Conservation (phyloP, 2,888 invertebrate genomes). For the Abscondita cerata region DNA sequence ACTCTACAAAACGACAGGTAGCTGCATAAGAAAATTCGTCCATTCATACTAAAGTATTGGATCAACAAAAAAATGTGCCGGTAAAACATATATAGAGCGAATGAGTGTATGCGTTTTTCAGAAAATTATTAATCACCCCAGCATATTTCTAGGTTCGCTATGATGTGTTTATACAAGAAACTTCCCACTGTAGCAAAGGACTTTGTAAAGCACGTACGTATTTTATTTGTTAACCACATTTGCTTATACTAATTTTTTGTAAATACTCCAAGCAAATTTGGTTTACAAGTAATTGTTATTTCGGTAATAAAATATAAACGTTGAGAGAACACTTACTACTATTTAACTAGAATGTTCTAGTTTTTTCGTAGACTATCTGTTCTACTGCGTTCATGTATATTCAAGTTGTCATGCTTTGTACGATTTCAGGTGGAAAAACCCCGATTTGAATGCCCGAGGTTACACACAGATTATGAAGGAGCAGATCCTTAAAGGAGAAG, state of each 20-base stretch:
- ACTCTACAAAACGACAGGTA: conserved; percentile 32
- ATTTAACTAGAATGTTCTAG: conserved; percentile 19
- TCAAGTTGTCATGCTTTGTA: conserved; percentile 31
- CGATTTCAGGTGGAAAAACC: conserved; percentile 95
- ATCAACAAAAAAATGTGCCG: conserved; percentile 26
- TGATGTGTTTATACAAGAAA: conserved; percentile 58
- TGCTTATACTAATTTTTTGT: conserved; percentile 33
- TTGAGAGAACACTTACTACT: conserved; percentile 44
- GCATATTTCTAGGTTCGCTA: conserved; percentile 68
- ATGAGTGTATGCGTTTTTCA: conserved; percentile 60
- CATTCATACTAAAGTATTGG: conserved; percentile 26
- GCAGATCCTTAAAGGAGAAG: conserved; percentile 87
- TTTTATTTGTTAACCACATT: conserved; percentile 54
- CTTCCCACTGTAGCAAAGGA: conserved; percentile 51
- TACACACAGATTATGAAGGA: conserved; percentile 98
- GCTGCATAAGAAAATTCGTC: conserved; percentile 28
- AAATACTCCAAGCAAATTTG: conserved; percentile 44
- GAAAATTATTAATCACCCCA: conserved; percentile 69
- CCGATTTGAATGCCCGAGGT: conserved; percentile 92
- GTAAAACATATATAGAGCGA: conserved; percentile 51
- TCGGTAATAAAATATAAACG: conserved; percentile 31
- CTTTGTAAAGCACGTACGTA: conserved; percentile 60
- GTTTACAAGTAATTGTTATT: conserved; percentile 42
- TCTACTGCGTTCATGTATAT: conserved; percentile 22
- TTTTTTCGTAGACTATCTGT: conserved; percentile 20